phyloP scores from a whole-genome alignment of 2,797 vertebrate species.

The Setipinna tenuifilis region DNA sequence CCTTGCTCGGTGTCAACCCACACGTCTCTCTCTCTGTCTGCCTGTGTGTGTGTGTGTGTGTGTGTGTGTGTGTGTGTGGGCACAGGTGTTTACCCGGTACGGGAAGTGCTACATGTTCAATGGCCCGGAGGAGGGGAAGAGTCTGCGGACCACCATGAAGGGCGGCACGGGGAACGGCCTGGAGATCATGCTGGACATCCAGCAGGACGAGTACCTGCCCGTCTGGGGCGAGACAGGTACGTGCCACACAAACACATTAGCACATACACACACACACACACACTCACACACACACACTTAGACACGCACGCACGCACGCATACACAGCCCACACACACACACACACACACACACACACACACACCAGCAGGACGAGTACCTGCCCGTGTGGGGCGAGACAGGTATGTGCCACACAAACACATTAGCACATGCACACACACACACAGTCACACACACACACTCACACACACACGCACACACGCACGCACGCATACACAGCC shows the following conservation, averaged over 20 bases:
- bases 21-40: neutral
- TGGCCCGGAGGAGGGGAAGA: conserved; percentile 91
- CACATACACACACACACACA: too few relatives aligned
- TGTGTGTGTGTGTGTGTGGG: too few relatives aligned
- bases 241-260: too few relatives aligned
- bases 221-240: too few relatives aligned
- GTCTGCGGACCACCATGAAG: conserved; percentile 94
- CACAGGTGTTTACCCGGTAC: conserved; percentile 94
- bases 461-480: too few relatives aligned
- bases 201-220: too few relatives aligned
- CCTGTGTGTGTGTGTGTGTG: neutral
- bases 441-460: conserved; percentile 13
- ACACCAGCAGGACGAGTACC: conserved; percentile 97
- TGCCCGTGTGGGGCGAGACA: conserved; percentile 85
- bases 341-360: too few relatives aligned
- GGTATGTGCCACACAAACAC: conserved; percentile 31
- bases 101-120: conserved; percentile 99
- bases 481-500: conserved; percentile 6
- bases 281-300: too few relatives aligned
- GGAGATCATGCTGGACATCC: too few relatives aligned
- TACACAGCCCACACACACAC: too few relatives aligned
- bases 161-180: conserved; percentile 96
- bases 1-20: neutral
- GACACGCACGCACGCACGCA: too few relatives aligned
- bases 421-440: neutral